phyloP scores from a whole-genome alignment of 2,888 invertebrate species.

The Vanessa cardui region DNA sequence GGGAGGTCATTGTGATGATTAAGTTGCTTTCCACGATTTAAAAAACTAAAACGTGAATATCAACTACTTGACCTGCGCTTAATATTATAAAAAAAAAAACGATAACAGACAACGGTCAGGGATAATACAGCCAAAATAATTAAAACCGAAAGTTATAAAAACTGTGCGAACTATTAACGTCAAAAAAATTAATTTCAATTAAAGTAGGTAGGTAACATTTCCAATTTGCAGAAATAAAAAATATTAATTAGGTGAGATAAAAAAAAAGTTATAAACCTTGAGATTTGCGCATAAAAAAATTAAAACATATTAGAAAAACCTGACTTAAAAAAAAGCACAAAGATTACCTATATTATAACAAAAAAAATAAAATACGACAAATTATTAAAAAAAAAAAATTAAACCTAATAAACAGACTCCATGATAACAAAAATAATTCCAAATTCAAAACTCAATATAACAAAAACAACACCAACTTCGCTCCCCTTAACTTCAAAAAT shows the following conservation, averaged over 20 bases:
- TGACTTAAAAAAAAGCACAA: no score
- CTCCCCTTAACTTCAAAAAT: constrained; percentile 47
- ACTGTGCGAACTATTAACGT: no score
- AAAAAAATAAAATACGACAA: background rate
- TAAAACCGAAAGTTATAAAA: no score
- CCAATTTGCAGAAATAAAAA: no score
- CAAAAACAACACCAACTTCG: constrained; percentile 22
- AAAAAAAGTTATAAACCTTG: no score
- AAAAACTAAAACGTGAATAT: background rate
- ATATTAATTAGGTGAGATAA: no score
- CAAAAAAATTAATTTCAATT: no score
- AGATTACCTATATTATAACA: background rate
- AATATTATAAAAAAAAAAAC: background rate
- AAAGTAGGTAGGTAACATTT: no score
- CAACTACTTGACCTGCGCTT: background rate
- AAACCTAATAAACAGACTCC: background rate
- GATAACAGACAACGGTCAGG: no score
- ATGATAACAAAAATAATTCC: background rate
- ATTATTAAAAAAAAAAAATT: background rate
- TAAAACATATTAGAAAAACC: no score
- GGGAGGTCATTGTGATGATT: constrained; percentile 25
- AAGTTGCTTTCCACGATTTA: background rate
- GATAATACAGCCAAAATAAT: no score
- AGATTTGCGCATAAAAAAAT: no score
- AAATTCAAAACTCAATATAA: constrained; percentile 18